These are phyloP conservation scores for Bubo scandiacus DNA, from an alignment of 2,113 vertebrate species.

Conservation along the genomic window DNA sequence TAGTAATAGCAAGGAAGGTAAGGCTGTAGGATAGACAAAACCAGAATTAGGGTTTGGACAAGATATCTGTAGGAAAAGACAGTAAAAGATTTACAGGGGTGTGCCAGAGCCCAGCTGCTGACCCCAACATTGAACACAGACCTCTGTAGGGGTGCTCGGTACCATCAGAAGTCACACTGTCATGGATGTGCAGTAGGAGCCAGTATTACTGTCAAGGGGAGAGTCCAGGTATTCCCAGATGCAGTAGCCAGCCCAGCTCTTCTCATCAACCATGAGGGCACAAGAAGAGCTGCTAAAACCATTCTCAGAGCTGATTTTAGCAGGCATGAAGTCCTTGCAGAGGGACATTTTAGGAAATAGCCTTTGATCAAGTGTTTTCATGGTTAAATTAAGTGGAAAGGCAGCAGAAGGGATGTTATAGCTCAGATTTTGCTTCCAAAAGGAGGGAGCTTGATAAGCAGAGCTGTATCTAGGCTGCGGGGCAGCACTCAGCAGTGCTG, in stretches of 20 bases:
- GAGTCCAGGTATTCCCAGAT: not conserved
- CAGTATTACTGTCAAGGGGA: not conserved
- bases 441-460: not conserved
- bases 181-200: rapidly evolving
- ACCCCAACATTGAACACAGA: not conserved
- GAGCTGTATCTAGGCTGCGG: not conserved
- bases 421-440: not conserved
- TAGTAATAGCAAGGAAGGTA: not conserved
- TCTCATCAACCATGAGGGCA: not conserved
- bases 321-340: not conserved
- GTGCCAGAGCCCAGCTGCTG: not conserved
- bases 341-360: not conserved
- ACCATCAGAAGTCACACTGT: not conserved
- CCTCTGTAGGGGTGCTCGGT: not conserved
- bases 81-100: not conserved
- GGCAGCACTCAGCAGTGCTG: not conserved
- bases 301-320: not conserved
- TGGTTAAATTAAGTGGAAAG: not conserved
- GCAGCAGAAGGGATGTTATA: not conserved
- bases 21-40: not conserved
- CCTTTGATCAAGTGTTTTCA: not conserved
- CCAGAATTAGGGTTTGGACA: not conserved
- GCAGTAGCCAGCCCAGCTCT: not conserved
- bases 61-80: not conserved
- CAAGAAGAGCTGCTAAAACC: not conserved